Evolutionary conservation across 2,797 vertebrate species (phyloP).

Genomic region (Coranthus polyacanthus): DNA sequence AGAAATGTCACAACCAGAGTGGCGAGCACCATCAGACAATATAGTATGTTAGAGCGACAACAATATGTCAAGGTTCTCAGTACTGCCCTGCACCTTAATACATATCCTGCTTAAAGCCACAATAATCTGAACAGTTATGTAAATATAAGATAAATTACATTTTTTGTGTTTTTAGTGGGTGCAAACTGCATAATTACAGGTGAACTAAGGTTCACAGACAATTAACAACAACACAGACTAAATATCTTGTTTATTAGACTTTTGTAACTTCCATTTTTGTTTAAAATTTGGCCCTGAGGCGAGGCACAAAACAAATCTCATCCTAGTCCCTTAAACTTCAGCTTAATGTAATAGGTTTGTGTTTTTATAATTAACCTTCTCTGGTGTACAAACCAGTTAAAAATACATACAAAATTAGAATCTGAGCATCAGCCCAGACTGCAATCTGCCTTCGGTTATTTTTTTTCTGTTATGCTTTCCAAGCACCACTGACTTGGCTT

Average conservation of each 20-base stretch:
- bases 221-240: slow-evolving; percentile 40
- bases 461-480: slow-evolving; percentile 69
- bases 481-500: slow-evolving; percentile 76
- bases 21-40: slow-evolving; percentile 1
- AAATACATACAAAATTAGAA: slow-evolving; percentile 58
- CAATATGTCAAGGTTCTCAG: neutral
- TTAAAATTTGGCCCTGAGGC: slow-evolving; percentile 46
- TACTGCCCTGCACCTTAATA: no score
- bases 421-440: slow-evolving; percentile 61
- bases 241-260: slow-evolving; percentile 44
- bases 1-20: slow-evolving; percentile 36
- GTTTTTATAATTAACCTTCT: slow-evolving; percentile 66
- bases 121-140: neutral
- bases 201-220: slow-evolving; percentile 28
- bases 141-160: neutral
- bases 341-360: slow-evolving; percentile 56
- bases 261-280: slow-evolving; percentile 27
- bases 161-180: slow-evolving; percentile 6
- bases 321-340: slow-evolving; percentile 53
- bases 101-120: neutral
- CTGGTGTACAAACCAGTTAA: slow-evolving; percentile 50
- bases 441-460: slow-evolving; percentile 61
- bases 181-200: slow-evolving; percentile 13
- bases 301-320: slow-evolving; percentile 48
- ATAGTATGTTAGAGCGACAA: neutral